Conservation (phyloP, 2,888 invertebrate genomes). For the Phrixothrix hirtus region DNA sequence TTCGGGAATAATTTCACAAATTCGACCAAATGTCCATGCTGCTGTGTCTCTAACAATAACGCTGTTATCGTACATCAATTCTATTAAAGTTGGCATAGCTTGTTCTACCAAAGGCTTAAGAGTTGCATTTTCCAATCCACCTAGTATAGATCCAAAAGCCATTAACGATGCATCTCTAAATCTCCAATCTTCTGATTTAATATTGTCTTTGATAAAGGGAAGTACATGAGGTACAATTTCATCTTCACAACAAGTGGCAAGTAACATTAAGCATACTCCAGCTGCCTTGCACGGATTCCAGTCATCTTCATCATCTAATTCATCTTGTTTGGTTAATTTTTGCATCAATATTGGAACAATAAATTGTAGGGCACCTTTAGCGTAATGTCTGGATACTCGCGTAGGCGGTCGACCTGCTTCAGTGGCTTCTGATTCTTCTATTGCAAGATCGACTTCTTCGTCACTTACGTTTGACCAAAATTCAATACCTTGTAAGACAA, state of each 20-base stretch:
- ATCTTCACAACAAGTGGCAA: slow-evolving; percentile 97
- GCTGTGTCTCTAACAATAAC: slow-evolving; percentile 96
- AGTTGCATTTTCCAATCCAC: slow-evolving; percentile 85
- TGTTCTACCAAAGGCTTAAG: slow-evolving; percentile 93
- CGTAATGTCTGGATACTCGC: slow-evolving; percentile 93
- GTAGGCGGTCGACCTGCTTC: slow-evolving; percentile 94
- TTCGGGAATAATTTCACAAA: slow-evolving; percentile 96
- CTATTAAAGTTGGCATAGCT: slow-evolving; percentile 94
- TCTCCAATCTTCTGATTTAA: slow-evolving; percentile 90
- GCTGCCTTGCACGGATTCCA: slow-evolving; percentile 99
- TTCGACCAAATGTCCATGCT: slow-evolving; percentile 97
- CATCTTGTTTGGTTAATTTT: slow-evolving; percentile 94
- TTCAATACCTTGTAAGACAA: slow-evolving; percentile 97
- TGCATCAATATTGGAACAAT: slow-evolving; percentile 93
- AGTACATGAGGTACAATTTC: slow-evolving; percentile 93
- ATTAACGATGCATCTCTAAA: slow-evolving; percentile 90
- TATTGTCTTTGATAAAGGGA: slow-evolving; percentile 95
- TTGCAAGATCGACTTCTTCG: slow-evolving; percentile 94
- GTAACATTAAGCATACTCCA: slow-evolving; percentile 96
- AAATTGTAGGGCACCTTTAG: slow-evolving; percentile 95
- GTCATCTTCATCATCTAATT: slow-evolving; percentile 96
- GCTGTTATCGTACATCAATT: slow-evolving; percentile 90
- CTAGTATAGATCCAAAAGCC: slow-evolving; percentile 87
- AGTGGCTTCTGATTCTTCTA: slow-evolving; percentile 91
- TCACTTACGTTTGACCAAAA: slow-evolving; percentile 99